These are phyloP conservation scores for Arge pagana DNA, from an alignment of 2,888 invertebrate genomes.

Conservation along the genomic window DNA sequence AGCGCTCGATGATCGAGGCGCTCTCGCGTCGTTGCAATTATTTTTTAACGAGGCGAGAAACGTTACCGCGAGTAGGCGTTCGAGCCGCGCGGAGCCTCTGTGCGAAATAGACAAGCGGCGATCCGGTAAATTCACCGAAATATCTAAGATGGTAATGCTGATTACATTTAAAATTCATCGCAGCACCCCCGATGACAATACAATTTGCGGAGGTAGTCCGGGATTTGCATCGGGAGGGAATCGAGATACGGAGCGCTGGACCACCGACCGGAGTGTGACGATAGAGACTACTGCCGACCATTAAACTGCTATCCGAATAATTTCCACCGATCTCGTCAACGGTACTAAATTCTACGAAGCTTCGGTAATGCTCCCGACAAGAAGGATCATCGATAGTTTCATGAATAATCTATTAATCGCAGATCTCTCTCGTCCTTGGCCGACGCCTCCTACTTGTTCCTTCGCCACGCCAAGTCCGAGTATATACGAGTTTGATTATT, in stretches of 20 bases:
- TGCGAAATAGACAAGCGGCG: too few species aligned
- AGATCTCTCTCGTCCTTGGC: background rate
- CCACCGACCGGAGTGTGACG: background rate
- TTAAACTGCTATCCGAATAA: conserved; percentile 18
- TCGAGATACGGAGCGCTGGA: conserved; percentile 1
- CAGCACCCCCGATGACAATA: background rate
- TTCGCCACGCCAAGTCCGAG: too few species aligned
- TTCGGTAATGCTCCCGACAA: too few species aligned
- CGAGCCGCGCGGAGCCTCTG: too few species aligned
- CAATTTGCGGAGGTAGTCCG: background rate
- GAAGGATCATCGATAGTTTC: conserved; percentile 1
- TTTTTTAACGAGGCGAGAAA: too few species aligned
- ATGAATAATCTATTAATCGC: conserved; percentile 12
- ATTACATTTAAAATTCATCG: conserved; percentile 8
- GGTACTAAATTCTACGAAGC: background rate
- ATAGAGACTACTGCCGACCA: background rate
- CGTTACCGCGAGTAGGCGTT: too few species aligned
- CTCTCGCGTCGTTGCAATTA: too few species aligned
- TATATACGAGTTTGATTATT: too few species aligned
- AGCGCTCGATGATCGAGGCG: too few species aligned
- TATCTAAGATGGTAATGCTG: too few species aligned
- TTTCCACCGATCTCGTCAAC: conserved; percentile 13
- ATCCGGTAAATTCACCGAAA: too few species aligned
- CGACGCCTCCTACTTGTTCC: too few species aligned
- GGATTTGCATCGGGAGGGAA: conserved; percentile 16